phyloP scores from a whole-genome alignment of 2,113 vertebrate genomes.

The Archilochus colubris region DNA sequence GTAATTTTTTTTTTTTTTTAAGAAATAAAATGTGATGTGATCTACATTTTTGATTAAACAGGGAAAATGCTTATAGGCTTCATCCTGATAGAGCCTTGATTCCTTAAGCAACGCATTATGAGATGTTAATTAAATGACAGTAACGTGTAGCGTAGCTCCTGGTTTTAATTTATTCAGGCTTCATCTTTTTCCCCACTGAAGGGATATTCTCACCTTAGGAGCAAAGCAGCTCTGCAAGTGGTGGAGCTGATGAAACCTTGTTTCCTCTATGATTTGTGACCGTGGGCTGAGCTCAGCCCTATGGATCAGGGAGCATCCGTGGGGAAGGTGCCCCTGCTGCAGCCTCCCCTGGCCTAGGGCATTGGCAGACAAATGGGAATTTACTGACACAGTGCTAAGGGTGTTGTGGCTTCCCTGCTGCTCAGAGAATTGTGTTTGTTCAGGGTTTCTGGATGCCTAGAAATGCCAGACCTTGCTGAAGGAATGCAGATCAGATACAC shows the following conservation, averaged over 20 bases:
- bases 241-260: background rate
- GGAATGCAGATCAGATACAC: background rate
- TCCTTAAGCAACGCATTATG: slow-evolving; percentile 70
- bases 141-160: slow-evolving; percentile 63
- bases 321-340: background rate
- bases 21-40: slow-evolving; percentile 53
- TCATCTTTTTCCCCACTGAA: slow-evolving; percentile 45
- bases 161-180: slow-evolving; percentile 69
- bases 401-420: background rate
- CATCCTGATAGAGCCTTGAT: slow-evolving; percentile 55
- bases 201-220: slow-evolving; percentile 51
- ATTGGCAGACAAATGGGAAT: fast-evolving
- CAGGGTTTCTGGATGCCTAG: background rate
- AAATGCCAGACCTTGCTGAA: background rate
- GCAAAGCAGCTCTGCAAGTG: background rate
- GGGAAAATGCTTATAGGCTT: slow-evolving; percentile 45
- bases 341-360: background rate
- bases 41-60: slow-evolving; percentile 63
- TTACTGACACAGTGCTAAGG: background rate
- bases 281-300: background rate
- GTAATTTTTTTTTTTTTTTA: background rate
- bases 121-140: slow-evolving; percentile 74
- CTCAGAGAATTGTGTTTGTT: background rate
- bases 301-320: fast-evolving
- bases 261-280: background rate